phyloP scores from a whole-genome alignment of 2,113 vertebrate species.

The Eptesicus fuscus region DNA sequence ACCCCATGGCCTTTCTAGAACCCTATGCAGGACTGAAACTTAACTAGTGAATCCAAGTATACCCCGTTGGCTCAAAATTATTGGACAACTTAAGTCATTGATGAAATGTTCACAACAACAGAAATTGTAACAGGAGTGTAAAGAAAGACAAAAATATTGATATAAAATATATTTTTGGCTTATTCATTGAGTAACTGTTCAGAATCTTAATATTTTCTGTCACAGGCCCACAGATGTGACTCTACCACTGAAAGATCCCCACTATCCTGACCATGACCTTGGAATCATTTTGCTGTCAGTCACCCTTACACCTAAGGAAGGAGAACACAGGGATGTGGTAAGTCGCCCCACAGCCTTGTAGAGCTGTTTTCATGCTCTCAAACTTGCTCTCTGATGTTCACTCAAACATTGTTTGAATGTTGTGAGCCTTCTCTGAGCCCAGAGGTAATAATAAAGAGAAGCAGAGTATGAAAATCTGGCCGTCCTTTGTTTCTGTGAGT shows the following conservation, averaged over 20 bases:
- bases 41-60: neutral
- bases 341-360: slow-evolving; percentile 75
- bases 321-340: slow-evolving; percentile 88
- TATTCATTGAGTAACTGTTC: neutral
- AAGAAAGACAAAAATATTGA: neutral
- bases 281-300: slow-evolving; percentile 89
- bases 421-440: neutral
- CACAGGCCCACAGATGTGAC: slow-evolving; percentile 89
- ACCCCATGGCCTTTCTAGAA: neutral
- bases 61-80: neutral
- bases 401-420: neutral
- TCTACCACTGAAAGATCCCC: slow-evolving; percentile 92
- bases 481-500: slow-evolving; percentile 25
- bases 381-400: neutral
- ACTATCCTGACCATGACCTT: slow-evolving; percentile 92
- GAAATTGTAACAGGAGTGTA: neutral
- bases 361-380: neutral
- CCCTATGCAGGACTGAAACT: neutral
- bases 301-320: slow-evolving; percentile 88
- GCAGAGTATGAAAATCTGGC: neutral
- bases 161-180: neutral
- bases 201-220: slow-evolving; percentile 57
- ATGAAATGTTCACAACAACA: neutral
- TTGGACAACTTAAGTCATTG: neutral
- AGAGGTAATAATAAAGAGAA: neutral